Conservation (phyloP, 1,140 invertebrate species). For the Stegodyphus mimosarum region DNA sequence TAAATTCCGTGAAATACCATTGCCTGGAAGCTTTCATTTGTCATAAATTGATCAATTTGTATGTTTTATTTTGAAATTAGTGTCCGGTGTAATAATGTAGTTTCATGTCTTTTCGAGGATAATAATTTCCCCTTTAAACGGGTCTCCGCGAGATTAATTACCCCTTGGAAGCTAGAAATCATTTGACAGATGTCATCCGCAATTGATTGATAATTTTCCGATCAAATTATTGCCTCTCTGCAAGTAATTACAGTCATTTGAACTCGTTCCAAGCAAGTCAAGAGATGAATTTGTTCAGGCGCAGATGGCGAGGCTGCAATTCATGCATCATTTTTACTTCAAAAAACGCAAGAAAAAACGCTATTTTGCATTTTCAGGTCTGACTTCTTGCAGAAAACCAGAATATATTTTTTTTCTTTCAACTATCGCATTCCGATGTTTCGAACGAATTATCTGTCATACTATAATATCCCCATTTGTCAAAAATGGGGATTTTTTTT, state of each 20-base stretch:
- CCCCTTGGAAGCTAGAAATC: background rate
- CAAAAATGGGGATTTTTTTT: background rate
- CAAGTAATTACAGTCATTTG: constrained; percentile 15
- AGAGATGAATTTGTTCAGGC: background rate
- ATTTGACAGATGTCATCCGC: background rate
- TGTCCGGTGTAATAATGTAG: background rate
- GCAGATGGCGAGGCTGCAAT: too few relatives aligned
- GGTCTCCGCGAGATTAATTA: background rate
- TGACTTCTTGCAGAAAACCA: too few relatives aligned
- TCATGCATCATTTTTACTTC: too few relatives aligned
- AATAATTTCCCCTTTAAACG: background rate
- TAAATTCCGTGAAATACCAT: too few relatives aligned
- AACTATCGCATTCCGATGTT: background rate
- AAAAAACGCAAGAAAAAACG: background rate
- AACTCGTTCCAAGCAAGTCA: background rate
- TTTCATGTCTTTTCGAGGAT: background rate
- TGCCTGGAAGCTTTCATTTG: too few relatives aligned
- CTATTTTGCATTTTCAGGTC: background rate
- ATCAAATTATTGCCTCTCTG: constrained; percentile 26
- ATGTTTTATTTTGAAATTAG: too few relatives aligned
- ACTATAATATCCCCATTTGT: constrained; percentile 48
- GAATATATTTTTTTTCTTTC: too few relatives aligned
- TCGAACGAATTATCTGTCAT: constrained; percentile 38
- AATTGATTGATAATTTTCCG: background rate
- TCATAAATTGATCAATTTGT: too few relatives aligned